These are phyloP conservation scores for Erythrolamprus reginae DNA, from an alignment of 2,113 vertebrate genomes.

Conservation along the genomic window DNA sequence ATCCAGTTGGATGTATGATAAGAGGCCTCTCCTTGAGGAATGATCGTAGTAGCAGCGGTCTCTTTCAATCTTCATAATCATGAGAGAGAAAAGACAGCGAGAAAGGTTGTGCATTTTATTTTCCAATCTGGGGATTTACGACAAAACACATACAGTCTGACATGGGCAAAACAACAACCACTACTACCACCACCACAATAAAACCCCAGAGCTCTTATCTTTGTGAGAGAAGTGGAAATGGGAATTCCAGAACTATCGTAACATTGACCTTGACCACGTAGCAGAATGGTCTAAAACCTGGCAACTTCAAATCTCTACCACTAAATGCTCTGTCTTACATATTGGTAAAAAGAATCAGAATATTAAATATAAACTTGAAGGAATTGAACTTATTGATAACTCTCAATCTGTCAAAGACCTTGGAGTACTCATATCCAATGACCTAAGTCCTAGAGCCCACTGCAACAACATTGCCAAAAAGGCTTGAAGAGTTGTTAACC, in stretches of 20 bases:
- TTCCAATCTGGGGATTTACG: not conserved
- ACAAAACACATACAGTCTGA: not conserved
- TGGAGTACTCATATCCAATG: no score
- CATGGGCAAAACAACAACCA: not conserved
- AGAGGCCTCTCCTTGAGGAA: constrained; percentile 19
- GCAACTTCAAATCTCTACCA: no score
- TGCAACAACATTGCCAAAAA: no score
- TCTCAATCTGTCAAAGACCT: no score
- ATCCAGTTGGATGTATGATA: constrained; percentile 19
- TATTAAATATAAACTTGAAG: no score
- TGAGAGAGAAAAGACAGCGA: not conserved
- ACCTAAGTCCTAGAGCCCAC: no score
- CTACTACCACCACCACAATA: not conserved
- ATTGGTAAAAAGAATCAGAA: no score
- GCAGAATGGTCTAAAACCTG: no score
- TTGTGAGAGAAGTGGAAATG: not conserved
- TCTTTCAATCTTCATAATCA: not conserved
- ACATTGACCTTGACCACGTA: no score
- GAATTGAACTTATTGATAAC: no score
- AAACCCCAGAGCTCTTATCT: accelerated
- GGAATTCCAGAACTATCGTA: not conserved
- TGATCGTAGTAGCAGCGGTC: not conserved
- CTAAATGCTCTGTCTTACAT: no score
- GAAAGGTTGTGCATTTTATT: not conserved
- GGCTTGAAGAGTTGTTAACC: no score